Evolutionary conservation across 2,797 vertebrate genomes (phyloP).

Genomic region (Pteronotus mesoamericanus): DNA sequence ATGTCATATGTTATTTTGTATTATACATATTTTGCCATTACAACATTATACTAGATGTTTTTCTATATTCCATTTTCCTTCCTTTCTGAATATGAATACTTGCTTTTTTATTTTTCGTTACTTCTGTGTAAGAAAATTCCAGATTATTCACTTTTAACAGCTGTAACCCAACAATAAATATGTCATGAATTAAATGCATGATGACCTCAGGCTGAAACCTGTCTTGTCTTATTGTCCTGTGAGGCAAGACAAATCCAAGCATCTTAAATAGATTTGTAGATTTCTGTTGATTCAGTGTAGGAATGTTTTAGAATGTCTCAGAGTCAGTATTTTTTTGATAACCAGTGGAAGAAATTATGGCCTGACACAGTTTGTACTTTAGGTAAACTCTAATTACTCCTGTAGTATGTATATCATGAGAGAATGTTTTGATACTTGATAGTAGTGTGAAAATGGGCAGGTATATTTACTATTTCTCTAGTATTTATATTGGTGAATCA

Average conservation of each 20-base stretch:
- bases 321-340: conserved; percentile 50
- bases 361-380: conserved; percentile 55
- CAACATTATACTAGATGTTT: conserved; percentile 27
- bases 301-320: conserved; percentile 60
- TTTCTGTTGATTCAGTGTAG: conserved; percentile 28
- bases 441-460: background rate
- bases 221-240: conserved; percentile 10
- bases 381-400: conserved; percentile 47
- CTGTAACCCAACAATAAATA: conserved; percentile 46
- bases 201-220: conserved; percentile 50
- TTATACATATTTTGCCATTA: conserved; percentile 29
- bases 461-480: background rate
- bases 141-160: background rate
- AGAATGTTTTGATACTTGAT: background rate
- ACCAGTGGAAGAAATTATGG: conserved; percentile 50
- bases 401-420: conserved; percentile 16
- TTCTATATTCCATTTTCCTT: conserved; percentile 49
- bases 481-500: background rate
- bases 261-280: conserved; percentile 61
- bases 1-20: conserved; percentile 38
- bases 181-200: conserved; percentile 63
- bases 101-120: conserved; percentile 28
- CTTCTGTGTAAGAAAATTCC: conserved; percentile 5
- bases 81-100: conserved; percentile 37
- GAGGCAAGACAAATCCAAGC: conserved; percentile 46